Evolutionary conservation across 2,797 vertebrate species (phyloP).

Genomic region (Agapornis canus): DNA sequence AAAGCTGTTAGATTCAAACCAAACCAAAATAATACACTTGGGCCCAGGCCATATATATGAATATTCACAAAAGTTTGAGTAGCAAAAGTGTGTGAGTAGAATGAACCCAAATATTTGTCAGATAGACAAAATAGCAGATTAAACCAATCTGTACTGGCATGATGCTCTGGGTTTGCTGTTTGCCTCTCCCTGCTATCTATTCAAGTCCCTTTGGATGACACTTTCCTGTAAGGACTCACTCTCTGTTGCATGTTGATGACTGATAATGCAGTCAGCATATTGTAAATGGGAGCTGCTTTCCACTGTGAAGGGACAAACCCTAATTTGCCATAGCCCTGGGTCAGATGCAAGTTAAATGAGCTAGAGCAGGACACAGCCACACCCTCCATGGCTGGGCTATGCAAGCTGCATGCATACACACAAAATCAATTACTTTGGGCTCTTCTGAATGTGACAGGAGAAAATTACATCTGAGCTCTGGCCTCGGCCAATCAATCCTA

Average conservation of each 20-base stretch:
- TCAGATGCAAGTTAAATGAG: conserved; percentile 32
- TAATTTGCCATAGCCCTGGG: conserved; percentile 32
- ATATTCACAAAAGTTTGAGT: conserved; percentile 29
- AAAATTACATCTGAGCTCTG: conserved; percentile 61
- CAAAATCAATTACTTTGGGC: conserved; percentile 23
- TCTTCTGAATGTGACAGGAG: conserved; percentile 8
- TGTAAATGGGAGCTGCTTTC: conserved; percentile 25
- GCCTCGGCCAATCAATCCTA: conserved; percentile 46
- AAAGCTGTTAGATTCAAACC: not conserved
- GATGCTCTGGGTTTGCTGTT: not conserved
- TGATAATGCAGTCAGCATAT: not conserved
- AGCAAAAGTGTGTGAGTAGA: not conserved
- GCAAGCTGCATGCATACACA: not conserved
- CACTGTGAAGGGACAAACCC: conserved; percentile 21
- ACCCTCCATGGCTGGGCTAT: not conserved
- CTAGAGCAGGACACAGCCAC: not conserved
- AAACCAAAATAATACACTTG: not conserved
- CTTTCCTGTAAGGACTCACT: not conserved
- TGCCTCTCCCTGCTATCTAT: not conserved
- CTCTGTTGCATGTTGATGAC: conserved; percentile 3
- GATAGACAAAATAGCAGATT: not conserved
- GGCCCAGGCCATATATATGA: not conserved
- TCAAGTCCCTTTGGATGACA: conserved; percentile 7
- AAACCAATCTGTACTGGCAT: not conserved
- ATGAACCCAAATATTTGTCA: conserved; percentile 23